phyloP scores from a whole-genome alignment of 2,888 invertebrate genomes.

The Anaspis maculata region DNA sequence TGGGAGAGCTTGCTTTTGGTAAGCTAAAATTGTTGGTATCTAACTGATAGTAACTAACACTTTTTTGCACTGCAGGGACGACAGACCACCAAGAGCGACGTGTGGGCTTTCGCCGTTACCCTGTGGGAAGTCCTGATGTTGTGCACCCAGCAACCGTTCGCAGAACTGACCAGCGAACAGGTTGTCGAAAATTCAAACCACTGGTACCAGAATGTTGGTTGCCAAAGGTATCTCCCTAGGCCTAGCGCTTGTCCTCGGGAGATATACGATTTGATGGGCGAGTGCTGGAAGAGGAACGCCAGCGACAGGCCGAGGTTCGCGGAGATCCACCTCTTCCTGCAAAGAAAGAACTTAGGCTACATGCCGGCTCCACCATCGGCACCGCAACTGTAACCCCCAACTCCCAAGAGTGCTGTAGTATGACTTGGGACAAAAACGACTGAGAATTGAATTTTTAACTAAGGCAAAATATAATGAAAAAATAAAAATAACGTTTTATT shows the following conservation, averaged over 20 bases:
- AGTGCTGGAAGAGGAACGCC: conserved; percentile 82
- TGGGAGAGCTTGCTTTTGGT: conserved; percentile 82
- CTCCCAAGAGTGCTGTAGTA: too few relatives aligned
- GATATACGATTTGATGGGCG: conserved; percentile 84
- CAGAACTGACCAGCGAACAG: conserved; percentile 75
- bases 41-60: too few relatives aligned
- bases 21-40: conserved; percentile 37
- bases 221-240: conserved; percentile 50
- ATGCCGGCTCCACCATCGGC: conserved; percentile 50
- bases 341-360: conserved; percentile 59
- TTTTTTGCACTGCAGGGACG: conserved; percentile 64
- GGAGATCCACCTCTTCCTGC: conserved; percentile 80
- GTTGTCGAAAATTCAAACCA: conserved; percentile 53
- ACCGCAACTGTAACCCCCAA: conserved; percentile 10
- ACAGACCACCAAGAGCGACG: conserved; percentile 80
- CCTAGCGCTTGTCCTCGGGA: conserved; percentile 76
- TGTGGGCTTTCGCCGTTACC: conserved; percentile 87
- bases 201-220: conserved; percentile 46
- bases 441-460: neutral
- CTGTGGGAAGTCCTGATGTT: conserved; percentile 82
- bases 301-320: conserved; percentile 76
- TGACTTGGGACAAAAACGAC: too few relatives aligned
- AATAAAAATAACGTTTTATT: too few relatives aligned
- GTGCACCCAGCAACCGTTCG: conserved; percentile 72
- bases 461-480: too few relatives aligned